Conservation (phyloP, 2,113 vertebrate genomes). For the Furnarius figulus region DNA sequence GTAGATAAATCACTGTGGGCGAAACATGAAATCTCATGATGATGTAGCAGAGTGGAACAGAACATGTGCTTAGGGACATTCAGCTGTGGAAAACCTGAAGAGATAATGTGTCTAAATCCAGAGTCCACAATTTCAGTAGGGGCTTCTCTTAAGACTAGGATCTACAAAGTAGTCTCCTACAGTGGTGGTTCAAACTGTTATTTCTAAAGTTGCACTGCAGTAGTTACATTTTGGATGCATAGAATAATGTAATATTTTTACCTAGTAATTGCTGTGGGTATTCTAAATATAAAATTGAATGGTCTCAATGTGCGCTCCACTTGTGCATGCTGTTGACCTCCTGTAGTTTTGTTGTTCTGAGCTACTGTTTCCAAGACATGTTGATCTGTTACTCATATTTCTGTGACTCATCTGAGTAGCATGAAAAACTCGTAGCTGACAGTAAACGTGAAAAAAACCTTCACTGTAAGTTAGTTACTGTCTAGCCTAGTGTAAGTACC, state of each 20-base stretch:
- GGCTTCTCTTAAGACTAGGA: background rate
- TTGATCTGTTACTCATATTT: slow-evolving; percentile 46
- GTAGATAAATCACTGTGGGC: background rate
- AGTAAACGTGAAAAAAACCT: slow-evolving; percentile 24
- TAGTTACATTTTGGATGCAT: background rate
- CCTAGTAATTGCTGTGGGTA: background rate
- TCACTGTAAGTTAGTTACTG: slow-evolving; percentile 9
- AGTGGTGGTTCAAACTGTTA: background rate
- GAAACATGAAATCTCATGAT: background rate
- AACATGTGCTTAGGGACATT: background rate
- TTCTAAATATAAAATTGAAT: background rate
- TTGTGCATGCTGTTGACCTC: slow-evolving; percentile 35
- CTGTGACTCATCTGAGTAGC: slow-evolving; percentile 51
- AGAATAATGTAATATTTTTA: background rate
- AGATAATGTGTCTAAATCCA: background rate
- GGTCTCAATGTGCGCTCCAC: background rate
- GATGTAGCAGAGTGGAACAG: background rate
- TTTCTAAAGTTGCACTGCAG: background rate
- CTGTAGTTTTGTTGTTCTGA: slow-evolving; percentile 53
- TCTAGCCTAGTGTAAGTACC: background rate
- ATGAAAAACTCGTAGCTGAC: slow-evolving; percentile 46
- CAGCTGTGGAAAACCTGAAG: background rate
- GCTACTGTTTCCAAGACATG: slow-evolving; percentile 54
- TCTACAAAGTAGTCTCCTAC: background rate
- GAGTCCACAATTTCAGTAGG: background rate